phyloP scores from a whole-genome alignment of 2,113 vertebrate genomes.

The Halcyon senegalensis region DNA sequence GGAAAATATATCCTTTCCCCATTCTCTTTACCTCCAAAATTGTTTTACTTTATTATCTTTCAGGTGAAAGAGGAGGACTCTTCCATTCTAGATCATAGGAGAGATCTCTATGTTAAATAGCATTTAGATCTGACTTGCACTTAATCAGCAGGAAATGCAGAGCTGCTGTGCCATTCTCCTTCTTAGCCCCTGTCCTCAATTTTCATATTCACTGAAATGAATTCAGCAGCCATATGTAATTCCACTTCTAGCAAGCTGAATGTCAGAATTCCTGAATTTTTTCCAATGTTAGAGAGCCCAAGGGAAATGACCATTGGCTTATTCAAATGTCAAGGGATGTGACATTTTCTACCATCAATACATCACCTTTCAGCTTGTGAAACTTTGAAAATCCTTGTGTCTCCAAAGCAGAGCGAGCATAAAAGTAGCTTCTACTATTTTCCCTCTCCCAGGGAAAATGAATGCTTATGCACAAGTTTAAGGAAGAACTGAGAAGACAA shows the following conservation, averaged over 20 bases:
- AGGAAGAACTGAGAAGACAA: not conserved
- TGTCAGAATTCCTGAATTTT: conserved; percentile 59
- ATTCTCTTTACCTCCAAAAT: not conserved
- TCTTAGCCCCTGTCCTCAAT: not conserved
- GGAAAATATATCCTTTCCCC: not conserved
- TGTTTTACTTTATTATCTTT: not conserved
- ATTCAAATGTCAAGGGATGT: conserved; percentile 33
- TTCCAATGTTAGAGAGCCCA: conserved; percentile 23
- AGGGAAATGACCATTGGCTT: conserved; percentile 26
- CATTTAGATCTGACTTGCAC: conserved; percentile 18
- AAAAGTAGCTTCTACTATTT: not conserved
- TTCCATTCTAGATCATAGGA: not conserved
- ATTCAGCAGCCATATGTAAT: conserved; percentile 56
- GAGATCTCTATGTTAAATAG: conserved; percentile 33
- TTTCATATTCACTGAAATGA: conserved; percentile 20
- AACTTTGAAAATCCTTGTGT: conserved; percentile 38
- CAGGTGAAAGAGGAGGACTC: not conserved
- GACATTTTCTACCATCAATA: conserved; percentile 43
- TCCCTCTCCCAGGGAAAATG: not conserved
- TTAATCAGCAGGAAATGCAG: not conserved
- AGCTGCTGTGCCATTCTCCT: not conserved
- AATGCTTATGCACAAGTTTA: not conserved
- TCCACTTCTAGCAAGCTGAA: conserved; percentile 43
- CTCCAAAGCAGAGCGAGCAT: conserved; percentile 22
- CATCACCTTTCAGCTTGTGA: conserved; percentile 28